Conservation (phyloP, 2,113 vertebrate species). For the Hystrix brachyura region DNA sequence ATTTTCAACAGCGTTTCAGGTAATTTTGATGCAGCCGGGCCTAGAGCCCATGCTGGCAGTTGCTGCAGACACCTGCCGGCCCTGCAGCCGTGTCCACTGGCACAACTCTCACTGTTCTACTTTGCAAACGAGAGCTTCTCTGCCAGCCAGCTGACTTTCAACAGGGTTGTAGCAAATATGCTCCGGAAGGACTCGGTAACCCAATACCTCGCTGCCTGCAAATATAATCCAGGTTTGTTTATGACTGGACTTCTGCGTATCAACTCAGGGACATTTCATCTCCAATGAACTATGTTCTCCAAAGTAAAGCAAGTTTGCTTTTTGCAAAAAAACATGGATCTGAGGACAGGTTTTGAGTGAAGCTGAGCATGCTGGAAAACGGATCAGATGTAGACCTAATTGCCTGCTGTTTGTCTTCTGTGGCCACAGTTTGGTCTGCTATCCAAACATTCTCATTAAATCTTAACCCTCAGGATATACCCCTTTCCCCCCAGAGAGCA, state of each 20-base stretch:
- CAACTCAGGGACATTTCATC: constrained; percentile 67
- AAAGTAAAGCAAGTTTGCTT: constrained; percentile 54
- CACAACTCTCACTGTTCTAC: constrained; percentile 57
- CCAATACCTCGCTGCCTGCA: constrained; percentile 61
- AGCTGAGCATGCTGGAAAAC: constrained; percentile 58
- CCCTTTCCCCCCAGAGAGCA: not conserved
- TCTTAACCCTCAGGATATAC: constrained; percentile 50
- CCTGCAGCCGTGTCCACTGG: constrained; percentile 18
- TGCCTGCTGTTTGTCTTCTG: constrained; percentile 71
- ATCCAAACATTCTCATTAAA: constrained; percentile 72
- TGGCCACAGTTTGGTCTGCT: constrained; percentile 56
- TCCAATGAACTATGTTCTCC: constrained; percentile 36
- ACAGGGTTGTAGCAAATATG: constrained; percentile 63
- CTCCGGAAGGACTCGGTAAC: constrained; percentile 67
- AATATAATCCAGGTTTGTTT: constrained; percentile 74
- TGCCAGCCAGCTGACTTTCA: constrained; percentile 76
- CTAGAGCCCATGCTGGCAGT: not conserved
- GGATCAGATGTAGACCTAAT: constrained; percentile 66
- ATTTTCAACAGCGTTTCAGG: not conserved
- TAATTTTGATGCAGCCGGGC: constrained; percentile 12
- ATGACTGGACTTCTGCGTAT: constrained; percentile 55
- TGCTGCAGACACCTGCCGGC: constrained; percentile 67
- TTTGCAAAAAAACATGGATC: constrained; percentile 40
- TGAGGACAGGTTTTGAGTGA: constrained; percentile 59
- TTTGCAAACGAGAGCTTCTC: constrained; percentile 77